Percentiles rank a stretch among this genome's conserved stretches.
Conservation (phyloP, 2,888 invertebrate species). For the Cacoxenus indagator region DNA sequence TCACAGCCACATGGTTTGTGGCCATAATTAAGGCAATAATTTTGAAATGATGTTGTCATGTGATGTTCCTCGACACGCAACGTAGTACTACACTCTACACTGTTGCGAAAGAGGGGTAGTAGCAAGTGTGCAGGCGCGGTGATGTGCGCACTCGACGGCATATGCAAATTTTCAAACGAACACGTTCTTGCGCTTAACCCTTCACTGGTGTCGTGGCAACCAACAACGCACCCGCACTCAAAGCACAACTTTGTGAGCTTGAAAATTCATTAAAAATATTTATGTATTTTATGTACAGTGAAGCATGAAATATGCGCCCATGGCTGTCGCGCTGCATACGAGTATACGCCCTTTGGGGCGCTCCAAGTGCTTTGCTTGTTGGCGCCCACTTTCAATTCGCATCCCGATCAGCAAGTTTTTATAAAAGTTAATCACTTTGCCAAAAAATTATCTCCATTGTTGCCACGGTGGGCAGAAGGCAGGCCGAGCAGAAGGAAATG, state of each 20-base stretch:
- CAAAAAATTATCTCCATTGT: conserved; percentile 34
- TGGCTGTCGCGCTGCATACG: background rate
- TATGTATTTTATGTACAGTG: background rate
- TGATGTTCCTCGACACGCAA: conserved; percentile 4
- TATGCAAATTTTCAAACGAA: conserved; percentile 43
- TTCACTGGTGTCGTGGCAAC: background rate
- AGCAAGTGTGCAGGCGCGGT: background rate
- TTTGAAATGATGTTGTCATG: conserved; percentile 46
- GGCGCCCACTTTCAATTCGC: too few relatives aligned
- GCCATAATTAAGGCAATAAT: conserved; percentile 57
- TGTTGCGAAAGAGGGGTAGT: too few relatives aligned
- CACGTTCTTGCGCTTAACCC: conserved; percentile 29
- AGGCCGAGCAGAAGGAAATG: too few relatives aligned
- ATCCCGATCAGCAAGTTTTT: conserved; percentile 18
- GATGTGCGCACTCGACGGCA: conserved; percentile 31
- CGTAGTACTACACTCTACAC: too few relatives aligned
- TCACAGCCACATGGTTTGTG: conserved; percentile 35
- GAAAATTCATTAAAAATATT: conserved; percentile 7
- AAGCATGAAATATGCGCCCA: conserved; percentile 1
- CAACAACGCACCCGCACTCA: background rate
- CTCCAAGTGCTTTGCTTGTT: background rate
- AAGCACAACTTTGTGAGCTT: background rate
- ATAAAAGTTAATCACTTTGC: conserved; percentile 48
- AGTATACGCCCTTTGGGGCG: background rate
- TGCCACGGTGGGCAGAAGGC: too few relatives aligned